Conservation (phyloP, 2,797 vertebrate species). For the Glyptemys insculpta region DNA sequence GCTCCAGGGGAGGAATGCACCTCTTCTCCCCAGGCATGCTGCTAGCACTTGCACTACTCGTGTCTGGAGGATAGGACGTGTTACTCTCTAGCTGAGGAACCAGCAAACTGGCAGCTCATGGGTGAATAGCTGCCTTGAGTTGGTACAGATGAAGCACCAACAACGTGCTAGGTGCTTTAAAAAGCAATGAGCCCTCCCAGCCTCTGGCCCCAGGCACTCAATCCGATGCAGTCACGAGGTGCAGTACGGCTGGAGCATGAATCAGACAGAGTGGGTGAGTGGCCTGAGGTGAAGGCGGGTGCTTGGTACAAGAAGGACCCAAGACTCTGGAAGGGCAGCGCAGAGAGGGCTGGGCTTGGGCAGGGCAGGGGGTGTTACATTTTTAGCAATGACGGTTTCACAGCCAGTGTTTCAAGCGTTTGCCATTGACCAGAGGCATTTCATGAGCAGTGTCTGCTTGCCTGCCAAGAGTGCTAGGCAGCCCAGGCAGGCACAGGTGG, state of each 20-base stretch:
- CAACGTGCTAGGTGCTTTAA: neutral
- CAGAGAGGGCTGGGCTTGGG: neutral
- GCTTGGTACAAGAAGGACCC: neutral
- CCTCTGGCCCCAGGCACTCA: neutral
- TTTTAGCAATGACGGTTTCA: neutral
- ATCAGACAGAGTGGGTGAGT: neutral
- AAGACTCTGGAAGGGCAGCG: neutral
- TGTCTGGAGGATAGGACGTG: neutral
- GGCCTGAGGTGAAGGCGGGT: neutral
- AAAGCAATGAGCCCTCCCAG: neutral
- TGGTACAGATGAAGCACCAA: neutral
- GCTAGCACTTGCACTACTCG: neutral
- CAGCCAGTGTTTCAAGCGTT: neutral
- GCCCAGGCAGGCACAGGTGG: neutral
- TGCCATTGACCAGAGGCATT: neutral
- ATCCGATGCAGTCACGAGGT: neutral
- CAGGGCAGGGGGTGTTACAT: too few relatives aligned
- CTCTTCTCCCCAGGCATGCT: neutral
- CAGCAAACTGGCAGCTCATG: neutral
- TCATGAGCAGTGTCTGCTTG: neutral
- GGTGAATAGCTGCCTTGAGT: neutral
- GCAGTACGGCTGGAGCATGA: neutral
- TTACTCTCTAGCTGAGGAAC: neutral
- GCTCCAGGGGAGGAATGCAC: neutral
- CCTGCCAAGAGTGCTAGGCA: neutral